phyloP scores from a whole-genome alignment of 2,113 vertebrate genomes.

The Phycodurus eques region DNA sequence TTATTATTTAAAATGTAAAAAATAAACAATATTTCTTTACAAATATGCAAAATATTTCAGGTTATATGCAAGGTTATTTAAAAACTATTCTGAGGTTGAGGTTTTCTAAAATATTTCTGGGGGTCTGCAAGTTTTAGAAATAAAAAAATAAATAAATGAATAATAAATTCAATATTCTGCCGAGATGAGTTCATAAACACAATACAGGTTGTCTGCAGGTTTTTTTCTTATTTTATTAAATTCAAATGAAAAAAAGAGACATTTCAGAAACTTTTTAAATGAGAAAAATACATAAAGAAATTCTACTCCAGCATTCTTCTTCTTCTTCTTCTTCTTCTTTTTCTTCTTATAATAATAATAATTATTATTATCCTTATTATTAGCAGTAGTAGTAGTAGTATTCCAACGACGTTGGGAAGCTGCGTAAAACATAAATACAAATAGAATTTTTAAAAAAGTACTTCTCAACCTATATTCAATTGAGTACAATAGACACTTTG shows the following conservation, averaged over 20 bases:
- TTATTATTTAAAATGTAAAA: neutral
- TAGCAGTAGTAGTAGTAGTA: too few species aligned
- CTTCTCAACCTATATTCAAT: too few species aligned
- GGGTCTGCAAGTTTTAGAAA: too few species aligned
- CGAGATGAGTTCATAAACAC: neutral
- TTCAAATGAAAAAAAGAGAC: neutral
- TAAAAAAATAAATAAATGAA: too few species aligned
- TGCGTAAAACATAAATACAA: too few species aligned
- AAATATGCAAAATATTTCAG: neutral
- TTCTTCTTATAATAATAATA: neutral
- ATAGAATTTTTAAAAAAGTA: too few species aligned
- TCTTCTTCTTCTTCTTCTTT: too few species aligned
- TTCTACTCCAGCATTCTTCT: neutral
- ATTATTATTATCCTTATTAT: too few species aligned
- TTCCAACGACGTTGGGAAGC: too few species aligned
- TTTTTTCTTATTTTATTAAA: neutral
- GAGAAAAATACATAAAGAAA: neutral
- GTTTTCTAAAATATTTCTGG: too few species aligned
- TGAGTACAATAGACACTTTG: too few species aligned
- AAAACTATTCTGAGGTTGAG: neutral
- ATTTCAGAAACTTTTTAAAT: neutral
- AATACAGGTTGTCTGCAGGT: neutral
- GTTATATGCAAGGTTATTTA: neutral
- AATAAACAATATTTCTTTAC: too few species aligned
- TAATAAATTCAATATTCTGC: neutral